phyloP scores from a whole-genome alignment of 2,113 vertebrate species.

The Bettongia penicillata region DNA sequence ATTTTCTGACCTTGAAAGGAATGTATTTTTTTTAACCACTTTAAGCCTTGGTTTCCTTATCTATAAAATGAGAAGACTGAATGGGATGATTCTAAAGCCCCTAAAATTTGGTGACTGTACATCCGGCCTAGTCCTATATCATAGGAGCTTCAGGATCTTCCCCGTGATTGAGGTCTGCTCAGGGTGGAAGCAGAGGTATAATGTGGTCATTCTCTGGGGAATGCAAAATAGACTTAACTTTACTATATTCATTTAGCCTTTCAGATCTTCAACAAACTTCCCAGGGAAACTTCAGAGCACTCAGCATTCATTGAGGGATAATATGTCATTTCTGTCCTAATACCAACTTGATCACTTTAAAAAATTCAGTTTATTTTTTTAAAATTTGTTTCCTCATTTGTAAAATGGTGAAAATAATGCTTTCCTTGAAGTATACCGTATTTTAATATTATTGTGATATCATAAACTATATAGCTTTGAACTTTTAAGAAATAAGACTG shows the following conservation, averaged over 20 bases:
- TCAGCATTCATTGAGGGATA: not conserved
- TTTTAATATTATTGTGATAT: not conserved
- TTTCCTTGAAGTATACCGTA: not conserved
- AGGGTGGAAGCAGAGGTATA: not conserved
- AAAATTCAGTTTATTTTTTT: not conserved
- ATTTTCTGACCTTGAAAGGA: not conserved
- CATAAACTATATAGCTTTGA: not conserved
- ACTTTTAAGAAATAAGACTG: not conserved
- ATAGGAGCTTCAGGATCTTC: not conserved
- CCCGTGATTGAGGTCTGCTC: not conserved
- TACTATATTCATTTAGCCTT: not conserved
- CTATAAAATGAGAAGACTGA: slow-evolving; percentile 3
- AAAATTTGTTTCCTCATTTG: not conserved
- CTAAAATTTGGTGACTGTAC: not conserved
- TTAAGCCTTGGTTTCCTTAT: not conserved
- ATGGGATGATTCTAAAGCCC: not conserved
- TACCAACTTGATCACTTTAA: not conserved
- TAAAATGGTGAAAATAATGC: not conserved
- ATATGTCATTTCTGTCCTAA: not conserved
- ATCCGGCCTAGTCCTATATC: not conserved
- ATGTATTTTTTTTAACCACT: not conserved
- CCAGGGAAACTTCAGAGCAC: not conserved
- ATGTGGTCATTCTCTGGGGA: not conserved
- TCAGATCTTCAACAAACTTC: not conserved
- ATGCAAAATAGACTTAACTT: not conserved